Conservation (phyloP, 2,888 invertebrate species). For the Oeneis ivallda region DNA sequence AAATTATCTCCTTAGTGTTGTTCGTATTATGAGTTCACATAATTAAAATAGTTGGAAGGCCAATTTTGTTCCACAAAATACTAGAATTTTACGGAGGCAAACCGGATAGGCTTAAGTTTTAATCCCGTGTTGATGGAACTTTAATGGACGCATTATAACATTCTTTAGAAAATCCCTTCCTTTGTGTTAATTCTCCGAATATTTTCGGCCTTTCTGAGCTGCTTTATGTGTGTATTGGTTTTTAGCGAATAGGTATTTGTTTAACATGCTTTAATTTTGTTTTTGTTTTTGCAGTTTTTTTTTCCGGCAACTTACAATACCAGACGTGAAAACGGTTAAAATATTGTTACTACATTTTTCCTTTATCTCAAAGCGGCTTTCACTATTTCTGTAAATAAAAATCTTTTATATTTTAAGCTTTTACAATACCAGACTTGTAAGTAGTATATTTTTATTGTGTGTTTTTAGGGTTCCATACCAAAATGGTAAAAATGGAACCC, state of each 20-base stretch:
- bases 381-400: not conserved
- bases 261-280: not conserved
- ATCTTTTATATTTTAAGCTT: not conserved
- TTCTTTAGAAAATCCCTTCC: conserved; percentile 33
- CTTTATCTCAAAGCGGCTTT: not conserved
- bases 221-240: not conserved
- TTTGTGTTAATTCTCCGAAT: conserved; percentile 29
- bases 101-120: conserved; percentile 29
- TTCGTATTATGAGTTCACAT: too few relatives aligned
- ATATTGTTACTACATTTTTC: not conserved
- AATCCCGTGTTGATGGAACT: conserved; percentile 36
- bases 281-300: too few relatives aligned
- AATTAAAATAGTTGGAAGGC: not conserved
- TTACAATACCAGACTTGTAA: too few relatives aligned
- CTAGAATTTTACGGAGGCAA: conserved; percentile 9
- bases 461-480: too few relatives aligned
- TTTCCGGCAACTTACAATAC: too few relatives aligned
- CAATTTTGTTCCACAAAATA: conserved; percentile 3
- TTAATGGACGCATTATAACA: conserved; percentile 39
- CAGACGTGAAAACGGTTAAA: not conserved
- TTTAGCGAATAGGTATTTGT: not conserved
- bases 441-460: too few relatives aligned
- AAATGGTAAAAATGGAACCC: too few relatives aligned
- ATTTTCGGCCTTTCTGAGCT: not conserved
- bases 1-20: too few relatives aligned